These are phyloP conservation scores for Tryphoninae sp. DNA, from an alignment of 2,888 invertebrate species.

Conservation along the genomic window DNA sequence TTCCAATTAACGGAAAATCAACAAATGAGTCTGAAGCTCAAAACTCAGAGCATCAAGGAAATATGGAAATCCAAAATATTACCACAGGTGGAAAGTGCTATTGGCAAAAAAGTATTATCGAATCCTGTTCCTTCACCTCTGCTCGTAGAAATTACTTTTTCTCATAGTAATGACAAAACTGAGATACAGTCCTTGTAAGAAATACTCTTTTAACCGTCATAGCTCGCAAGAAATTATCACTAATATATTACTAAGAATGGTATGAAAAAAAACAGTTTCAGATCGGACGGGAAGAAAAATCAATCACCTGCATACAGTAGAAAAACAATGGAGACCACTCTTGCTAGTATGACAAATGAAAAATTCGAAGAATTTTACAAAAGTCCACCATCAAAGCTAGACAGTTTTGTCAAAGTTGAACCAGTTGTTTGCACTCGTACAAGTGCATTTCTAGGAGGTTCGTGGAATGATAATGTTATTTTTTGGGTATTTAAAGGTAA, in stretches of 20 bases:
- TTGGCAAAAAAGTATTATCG: slow-evolving; percentile 84
- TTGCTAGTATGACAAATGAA: slow-evolving; percentile 82
- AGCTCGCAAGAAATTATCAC: slow-evolving; percentile 1
- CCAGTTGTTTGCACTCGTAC: slow-evolving; percentile 84
- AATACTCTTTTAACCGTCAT: no score
- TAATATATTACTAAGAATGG: not conserved
- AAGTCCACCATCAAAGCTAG: slow-evolving; percentile 83
- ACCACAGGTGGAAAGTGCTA: slow-evolving; percentile 83
- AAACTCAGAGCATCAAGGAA: slow-evolving; percentile 84
- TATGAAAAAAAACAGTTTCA: slow-evolving; percentile 43
- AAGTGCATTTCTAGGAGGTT: slow-evolving; percentile 86
- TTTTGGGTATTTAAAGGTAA: slow-evolving; percentile 69
- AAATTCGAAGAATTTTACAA: slow-evolving; percentile 82
- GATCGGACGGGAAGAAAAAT: slow-evolving; percentile 30
- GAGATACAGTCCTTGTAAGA: slow-evolving; percentile 84
- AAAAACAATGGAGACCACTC: slow-evolving; percentile 84
- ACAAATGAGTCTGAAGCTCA: slow-evolving; percentile 64
- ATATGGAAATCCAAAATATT: slow-evolving; percentile 90
- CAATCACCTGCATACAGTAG: slow-evolving; percentile 83
- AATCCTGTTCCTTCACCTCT: slow-evolving; percentile 84
- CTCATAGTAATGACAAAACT: slow-evolving; percentile 82
- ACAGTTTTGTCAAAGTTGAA: slow-evolving; percentile 80
- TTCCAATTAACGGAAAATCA: slow-evolving; percentile 80
- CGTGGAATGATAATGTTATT: slow-evolving; percentile 36
- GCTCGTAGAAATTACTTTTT: slow-evolving; percentile 83